phyloP scores from a whole-genome alignment of 1,140 invertebrate genomes.

The Orchesella cincta region DNA sequence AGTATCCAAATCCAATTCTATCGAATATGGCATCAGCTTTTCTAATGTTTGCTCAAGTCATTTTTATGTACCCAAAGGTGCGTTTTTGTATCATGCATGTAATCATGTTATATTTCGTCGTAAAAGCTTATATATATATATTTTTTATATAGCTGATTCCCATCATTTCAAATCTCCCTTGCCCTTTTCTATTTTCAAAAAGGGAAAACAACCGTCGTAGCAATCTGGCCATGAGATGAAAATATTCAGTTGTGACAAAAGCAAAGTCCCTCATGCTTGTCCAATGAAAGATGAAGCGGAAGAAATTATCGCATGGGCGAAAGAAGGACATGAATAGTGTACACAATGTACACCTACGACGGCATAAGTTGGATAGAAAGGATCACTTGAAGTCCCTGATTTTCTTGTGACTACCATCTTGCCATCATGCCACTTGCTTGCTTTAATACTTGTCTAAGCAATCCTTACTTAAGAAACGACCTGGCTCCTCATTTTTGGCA shows the following conservation, averaged over 20 bases:
- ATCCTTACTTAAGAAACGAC: constrained; percentile 22
- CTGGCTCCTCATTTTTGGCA: constrained; percentile 28
- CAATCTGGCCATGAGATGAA: background rate
- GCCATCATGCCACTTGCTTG: background rate
- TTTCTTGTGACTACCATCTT: constrained; percentile 16
- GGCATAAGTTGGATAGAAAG: constrained; percentile 6
- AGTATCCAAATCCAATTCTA: background rate
- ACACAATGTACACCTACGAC: background rate
- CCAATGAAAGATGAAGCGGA: constrained; percentile 20
- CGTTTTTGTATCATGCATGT: too few species aligned
- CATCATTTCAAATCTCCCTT: background rate
- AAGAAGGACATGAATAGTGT: constrained; percentile 5
- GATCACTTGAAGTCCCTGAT: constrained; percentile 28
- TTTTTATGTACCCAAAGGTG: too few species aligned
- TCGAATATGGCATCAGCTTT: too few species aligned
- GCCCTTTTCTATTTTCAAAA: background rate
- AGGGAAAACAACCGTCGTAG: background rate
- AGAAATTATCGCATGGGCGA: constrained; percentile 9
- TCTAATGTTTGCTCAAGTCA: too few species aligned
- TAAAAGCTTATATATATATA: too few species aligned
- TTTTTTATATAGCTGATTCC: too few species aligned
- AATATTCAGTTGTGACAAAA: constrained; percentile 18
- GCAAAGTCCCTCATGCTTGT: background rate
- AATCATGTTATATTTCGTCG: too few species aligned
- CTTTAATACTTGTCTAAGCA: constrained; percentile 20